These are phyloP conservation scores for Rhynchomys soricoides DNA, from an alignment of 2,113 vertebrate genomes.

Conservation along the genomic window DNA sequence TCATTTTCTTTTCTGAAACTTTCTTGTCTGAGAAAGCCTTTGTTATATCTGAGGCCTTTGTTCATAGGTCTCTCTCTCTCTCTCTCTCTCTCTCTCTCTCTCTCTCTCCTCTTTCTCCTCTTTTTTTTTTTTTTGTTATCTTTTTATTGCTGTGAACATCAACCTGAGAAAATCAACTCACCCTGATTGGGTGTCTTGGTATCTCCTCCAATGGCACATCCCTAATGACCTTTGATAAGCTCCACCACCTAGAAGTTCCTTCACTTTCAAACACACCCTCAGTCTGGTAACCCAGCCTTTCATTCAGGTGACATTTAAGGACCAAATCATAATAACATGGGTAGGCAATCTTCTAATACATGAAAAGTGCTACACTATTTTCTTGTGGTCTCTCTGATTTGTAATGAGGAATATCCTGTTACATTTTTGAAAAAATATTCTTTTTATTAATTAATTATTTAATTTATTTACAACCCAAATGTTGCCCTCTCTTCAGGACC, in stretches of 20 bases:
- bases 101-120: background rate
- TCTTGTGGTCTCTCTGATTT: background rate
- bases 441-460: no score
- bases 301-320: background rate
- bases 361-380: background rate
- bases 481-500: no score
- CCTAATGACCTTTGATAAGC: background rate
- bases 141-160: background rate
- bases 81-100: no score
- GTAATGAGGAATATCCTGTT: background rate
- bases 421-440: no score
- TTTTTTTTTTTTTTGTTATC: background rate
- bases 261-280: background rate
- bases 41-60: background rate
- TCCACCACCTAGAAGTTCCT: background rate
- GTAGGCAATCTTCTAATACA: background rate
- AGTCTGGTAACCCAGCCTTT: background rate
- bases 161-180: background rate
- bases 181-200: no score
- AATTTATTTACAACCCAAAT: no score
- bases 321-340: background rate
- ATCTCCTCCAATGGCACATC: background rate
- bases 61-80: background rate
- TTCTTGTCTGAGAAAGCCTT: conserved; percentile 15
- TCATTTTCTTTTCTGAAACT: background rate